Evolutionary conservation across 2,888 invertebrate genomes (phyloP).

Genomic region (Noctua janthe): DNA sequence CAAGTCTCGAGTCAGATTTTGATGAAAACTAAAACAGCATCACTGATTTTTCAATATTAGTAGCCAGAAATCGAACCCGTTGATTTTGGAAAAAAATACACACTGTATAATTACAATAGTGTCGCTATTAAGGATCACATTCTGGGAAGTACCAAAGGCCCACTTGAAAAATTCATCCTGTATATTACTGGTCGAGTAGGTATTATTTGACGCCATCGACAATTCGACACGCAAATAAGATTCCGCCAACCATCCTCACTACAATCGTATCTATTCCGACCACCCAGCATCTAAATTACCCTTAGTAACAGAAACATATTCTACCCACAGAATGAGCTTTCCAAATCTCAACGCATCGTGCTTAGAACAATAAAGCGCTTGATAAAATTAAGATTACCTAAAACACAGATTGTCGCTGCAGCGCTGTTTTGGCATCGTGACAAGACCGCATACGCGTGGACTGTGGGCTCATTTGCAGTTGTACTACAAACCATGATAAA

Average conservation of each 20-base stretch:
- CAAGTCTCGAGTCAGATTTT: no score
- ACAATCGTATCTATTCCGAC: conserved; percentile 7
- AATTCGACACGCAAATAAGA: no score
- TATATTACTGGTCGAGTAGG: neutral
- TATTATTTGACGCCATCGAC: neutral
- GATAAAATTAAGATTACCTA: conserved; percentile 40
- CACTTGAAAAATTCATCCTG: no score
- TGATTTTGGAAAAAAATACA: no score
- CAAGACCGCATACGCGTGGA: conserved; percentile 42
- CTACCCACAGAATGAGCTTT: conserved; percentile 28
- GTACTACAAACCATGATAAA: conserved; percentile 53
- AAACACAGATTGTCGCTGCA: conserved; percentile 54
- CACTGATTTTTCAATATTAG: no score
- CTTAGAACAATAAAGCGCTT: conserved; percentile 52
- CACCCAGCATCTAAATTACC: neutral
- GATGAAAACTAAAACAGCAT: no score
- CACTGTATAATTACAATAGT: no score
- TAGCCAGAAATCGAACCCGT: no score
- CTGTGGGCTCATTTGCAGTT: conserved; percentile 40
- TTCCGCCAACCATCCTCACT: neutral
- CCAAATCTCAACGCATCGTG: conserved; percentile 28
- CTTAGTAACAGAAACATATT: conserved; percentile 16
- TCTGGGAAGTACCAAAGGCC: no score
- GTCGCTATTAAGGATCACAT: no score
- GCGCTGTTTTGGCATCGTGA: conserved; percentile 58